Evolutionary conservation across 2,888 invertebrate genomes (phyloP), one percentile per base, ranked within the genome.

Genomic region (Neuroscelio doddi): DNA sequence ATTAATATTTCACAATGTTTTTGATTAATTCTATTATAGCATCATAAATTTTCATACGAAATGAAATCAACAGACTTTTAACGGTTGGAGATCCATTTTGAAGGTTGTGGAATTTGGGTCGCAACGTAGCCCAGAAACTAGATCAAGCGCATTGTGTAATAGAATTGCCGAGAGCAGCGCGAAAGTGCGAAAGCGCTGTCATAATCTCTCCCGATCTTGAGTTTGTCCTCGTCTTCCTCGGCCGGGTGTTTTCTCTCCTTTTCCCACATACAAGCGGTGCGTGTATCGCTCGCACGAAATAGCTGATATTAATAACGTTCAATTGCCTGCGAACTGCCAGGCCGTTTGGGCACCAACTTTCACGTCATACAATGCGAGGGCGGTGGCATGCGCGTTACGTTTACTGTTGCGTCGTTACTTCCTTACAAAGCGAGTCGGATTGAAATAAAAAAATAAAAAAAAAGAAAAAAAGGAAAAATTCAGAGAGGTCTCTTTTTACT

Each of bases 281-380:
- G 5, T 24, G 27, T 39, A 32, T 15, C 39, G 38, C 26, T 15
- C 24, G 53, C 53, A 24, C 14, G 42, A 47, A 61, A 61, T 53
- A 53, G 42, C 59, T 27, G 51, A 61, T 61, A 53, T 61, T 61
- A 61, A 61, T 61, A 47, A 61, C 42, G 45, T 45, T 58, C 52
- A 42, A 61, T 61, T 47, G 59, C 30, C 17, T 53, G 42, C 47
- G 32, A 61, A 53, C 46, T 29, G 52, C 15, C 45, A 3, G 26
- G 27, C 50, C 38, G 39, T 17, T 41, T 51, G 27, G 59, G 32
- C 44, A 47, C 46, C 21, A 53, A 53, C 59, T 61, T 61, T 61
- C 58, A 58, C 58, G 46, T 58, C 45, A 51, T 26, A 58, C 51
- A 58, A 50, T 59, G 52, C 59, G 52, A 59, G 59, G 59, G 59